Evolutionary conservation across 2,888 invertebrate species (phyloP), one percentile per base, ranked within the genome.

Genomic region (Trachelus tabidus): DNA sequence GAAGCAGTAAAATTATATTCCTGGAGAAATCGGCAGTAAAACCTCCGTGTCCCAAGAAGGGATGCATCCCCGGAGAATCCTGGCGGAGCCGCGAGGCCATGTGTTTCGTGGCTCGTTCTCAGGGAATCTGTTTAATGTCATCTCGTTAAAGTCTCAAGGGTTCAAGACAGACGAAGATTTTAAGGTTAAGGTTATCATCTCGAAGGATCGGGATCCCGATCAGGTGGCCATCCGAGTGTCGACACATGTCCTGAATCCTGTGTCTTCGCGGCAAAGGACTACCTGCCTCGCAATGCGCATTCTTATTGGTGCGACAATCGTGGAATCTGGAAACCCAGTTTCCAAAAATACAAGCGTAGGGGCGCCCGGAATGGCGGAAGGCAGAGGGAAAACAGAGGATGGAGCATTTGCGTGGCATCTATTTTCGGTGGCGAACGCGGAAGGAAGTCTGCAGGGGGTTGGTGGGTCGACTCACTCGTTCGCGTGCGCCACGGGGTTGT

Each of bases 341-440:
- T 73, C 73, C 73, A 73, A n/a, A 73, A 73, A 73, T 73, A 73
- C 34, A 34, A 23, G 12, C 73, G 69, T 78, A 68, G 80, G 40
- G 68, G 15, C 11, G 75, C 73, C 40, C 69, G 75, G 56, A 75
- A 74, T 69, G 68, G 31, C 37, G 31, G 30, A 68, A 73, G 37
- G 75, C 34, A 35, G 35, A 75, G 71, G 77, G 78, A 79, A 77
- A 81, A 80, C 77, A 73, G 80, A 80, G 77, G 79, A 74, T 78
- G 76, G 68, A 75, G 78, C 76, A 78, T 85, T 83, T 79, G 81
- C 79, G 77, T 78, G 80, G 77, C 76, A 79, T 83, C 84, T 83
- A 84, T 87, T 85, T 85, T 85, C 80, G 83, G 83, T 80, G 68
- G 77, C 77, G 79, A 83, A 83, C 76, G 80, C 80, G 81, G 81